Evolutionary conservation across 2,888 invertebrate genomes (phyloP).

Genomic region (Drosophila paramelanica): DNA sequence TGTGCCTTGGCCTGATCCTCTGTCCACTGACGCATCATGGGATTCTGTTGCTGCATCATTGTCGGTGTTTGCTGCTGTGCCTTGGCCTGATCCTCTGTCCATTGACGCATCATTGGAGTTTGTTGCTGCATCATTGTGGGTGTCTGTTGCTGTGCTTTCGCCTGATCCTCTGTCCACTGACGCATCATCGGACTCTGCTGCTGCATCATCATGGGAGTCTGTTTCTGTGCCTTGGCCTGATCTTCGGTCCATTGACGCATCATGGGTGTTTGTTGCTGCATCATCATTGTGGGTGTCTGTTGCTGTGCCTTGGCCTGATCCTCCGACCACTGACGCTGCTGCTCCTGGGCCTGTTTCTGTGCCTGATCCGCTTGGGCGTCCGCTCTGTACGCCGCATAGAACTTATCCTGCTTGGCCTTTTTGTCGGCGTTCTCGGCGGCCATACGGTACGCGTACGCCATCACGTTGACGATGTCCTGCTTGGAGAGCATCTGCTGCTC

Average conservation of each 20-base stretch:
- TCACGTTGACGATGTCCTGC: conserved; percentile 76
- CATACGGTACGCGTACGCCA: conserved; percentile 80
- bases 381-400: too few relatives aligned
- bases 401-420: conserved; percentile 15
- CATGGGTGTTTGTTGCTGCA: not conserved
- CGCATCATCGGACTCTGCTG: not conserved
- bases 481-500: conserved; percentile 53
- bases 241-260: conserved; percentile 19
- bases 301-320: conserved; percentile 3
- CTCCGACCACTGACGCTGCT: conserved; percentile 13
- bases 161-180: conserved; percentile 4
- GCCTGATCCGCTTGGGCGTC: too few relatives aligned
- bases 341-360: conserved; percentile 22
- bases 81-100: conserved; percentile 13
- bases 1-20: conserved; percentile 3
- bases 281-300: not conserved
- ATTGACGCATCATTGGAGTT: conserved; percentile 1
- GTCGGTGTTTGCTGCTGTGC: not conserved
- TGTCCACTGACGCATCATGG: conserved; percentile 8
- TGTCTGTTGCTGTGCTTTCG: conserved; percentile 6
- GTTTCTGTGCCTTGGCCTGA: not conserved
- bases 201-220: conserved; percentile 3
- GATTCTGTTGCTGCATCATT: conserved; percentile 10
- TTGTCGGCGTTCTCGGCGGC: conserved; percentile 52
- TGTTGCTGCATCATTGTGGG: conserved; percentile 4